phyloP scores from a whole-genome alignment of 2,113 vertebrate species.

The Rutilus rutilus region DNA sequence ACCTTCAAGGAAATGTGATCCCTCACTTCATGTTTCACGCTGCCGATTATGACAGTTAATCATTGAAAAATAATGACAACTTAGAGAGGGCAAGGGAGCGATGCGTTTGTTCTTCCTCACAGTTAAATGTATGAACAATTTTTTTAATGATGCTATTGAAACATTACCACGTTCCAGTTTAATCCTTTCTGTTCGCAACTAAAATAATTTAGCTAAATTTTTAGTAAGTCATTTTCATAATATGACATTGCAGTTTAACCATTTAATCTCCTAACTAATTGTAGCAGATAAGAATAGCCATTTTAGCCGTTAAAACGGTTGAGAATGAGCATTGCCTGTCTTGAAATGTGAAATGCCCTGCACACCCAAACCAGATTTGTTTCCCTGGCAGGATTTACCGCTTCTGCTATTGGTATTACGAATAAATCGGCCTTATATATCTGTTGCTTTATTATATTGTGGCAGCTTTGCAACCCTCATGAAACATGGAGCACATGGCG shows the following conservation, averaged over 20 bases:
- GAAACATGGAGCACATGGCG: constrained; percentile 45
- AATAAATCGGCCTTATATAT: constrained; percentile 67
- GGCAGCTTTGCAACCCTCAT: constrained; percentile 33
- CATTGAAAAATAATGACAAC: constrained; percentile 63
- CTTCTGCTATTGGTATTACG: constrained; percentile 68
- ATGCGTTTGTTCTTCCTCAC: constrained; percentile 50
- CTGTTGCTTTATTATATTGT: constrained; percentile 62
- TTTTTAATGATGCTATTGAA: constrained; percentile 6
- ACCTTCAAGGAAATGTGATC: constrained; percentile 49
- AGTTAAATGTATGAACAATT: constrained; percentile 42
- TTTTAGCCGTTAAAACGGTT: neutral
- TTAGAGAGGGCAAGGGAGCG: constrained; percentile 51
- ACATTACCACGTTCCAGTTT: constrained; percentile 13
- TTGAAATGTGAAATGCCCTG: constrained; percentile 15
- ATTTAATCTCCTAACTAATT: neutral
- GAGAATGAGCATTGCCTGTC: neutral
- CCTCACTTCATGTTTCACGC: constrained; percentile 36
- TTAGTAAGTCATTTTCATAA: neutral
- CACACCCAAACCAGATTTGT: constrained; percentile 63
- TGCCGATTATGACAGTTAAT: constrained; percentile 63
- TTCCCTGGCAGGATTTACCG: constrained; percentile 66
- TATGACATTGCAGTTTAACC: neutral
- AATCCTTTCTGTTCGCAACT: constrained; percentile 12
- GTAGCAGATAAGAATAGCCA: neutral
- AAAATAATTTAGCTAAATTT: neutral